A percentile compares a stretch with the other conserved stretches of the same genome.
phyloP scores from a whole-genome alignment of 2,888 invertebrate genomes.

The Trilocha varians region DNA sequence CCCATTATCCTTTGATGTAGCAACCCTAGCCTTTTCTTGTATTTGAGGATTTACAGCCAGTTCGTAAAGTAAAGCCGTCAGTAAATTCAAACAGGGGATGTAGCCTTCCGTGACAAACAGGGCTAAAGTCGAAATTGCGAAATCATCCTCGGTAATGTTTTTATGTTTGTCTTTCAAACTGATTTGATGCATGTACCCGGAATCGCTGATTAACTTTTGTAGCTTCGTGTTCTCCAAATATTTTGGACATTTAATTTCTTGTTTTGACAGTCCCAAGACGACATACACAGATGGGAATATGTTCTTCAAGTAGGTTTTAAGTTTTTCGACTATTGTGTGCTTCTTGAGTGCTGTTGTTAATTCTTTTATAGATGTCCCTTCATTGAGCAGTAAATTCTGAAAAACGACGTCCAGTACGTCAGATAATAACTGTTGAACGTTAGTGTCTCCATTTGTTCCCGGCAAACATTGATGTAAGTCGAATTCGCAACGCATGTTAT shows the following conservation, averaged over 20 bases:
- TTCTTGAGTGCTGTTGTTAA: constrained; percentile 38
- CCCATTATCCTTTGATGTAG: constrained; percentile 25
- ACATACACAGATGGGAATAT: constrained; percentile 57
- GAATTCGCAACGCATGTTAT: constrained; percentile 35
- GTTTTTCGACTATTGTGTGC: constrained; percentile 34
- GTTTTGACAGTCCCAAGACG: constrained; percentile 37
- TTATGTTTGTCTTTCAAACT: constrained; percentile 34
- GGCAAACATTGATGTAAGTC: constrained; percentile 63
- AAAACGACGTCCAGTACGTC: constrained; percentile 63
- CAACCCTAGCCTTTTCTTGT: constrained; percentile 41
- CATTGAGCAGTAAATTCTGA: constrained; percentile 48
- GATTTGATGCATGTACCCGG: constrained; percentile 33
- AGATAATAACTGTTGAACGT: constrained; percentile 62
- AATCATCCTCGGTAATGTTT: constrained; percentile 33
- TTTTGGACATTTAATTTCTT: constrained; percentile 32
- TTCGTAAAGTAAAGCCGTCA: constrained; percentile 49
- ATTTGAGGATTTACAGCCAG: constrained; percentile 38
- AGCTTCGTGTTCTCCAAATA: constrained; percentile 37
- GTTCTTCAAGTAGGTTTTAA: constrained; percentile 54
- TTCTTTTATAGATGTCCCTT: constrained; percentile 35
- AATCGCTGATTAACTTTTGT: constrained; percentile 33
- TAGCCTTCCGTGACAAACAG: constrained; percentile 58
- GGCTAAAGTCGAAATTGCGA: constrained; percentile 38
- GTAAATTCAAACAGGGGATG: constrained; percentile 43
- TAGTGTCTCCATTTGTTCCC: constrained; percentile 65